Conservation (phyloP, 1,140 invertebrate species). For the Protaetia brevitarsis region DNA sequence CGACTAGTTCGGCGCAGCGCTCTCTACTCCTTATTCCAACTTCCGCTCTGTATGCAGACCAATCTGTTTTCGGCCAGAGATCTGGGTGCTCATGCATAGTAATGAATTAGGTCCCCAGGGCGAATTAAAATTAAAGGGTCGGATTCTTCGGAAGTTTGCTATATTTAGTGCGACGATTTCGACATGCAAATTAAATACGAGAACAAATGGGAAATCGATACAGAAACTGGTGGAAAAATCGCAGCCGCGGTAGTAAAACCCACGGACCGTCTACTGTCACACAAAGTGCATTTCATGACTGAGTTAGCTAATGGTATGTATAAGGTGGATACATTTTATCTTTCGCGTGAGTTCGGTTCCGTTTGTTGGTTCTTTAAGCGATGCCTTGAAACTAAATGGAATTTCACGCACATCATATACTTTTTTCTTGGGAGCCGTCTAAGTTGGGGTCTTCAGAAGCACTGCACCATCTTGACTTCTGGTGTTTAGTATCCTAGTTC, state of each 20-base stretch:
- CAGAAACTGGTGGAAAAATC: background rate
- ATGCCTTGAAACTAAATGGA: too few relatives aligned
- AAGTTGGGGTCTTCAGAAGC: too few relatives aligned
- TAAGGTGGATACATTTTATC: too few relatives aligned
- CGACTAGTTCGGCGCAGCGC: background rate
- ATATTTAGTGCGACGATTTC: slow-evolving; percentile 50
- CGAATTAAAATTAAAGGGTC: slow-evolving; percentile 50
- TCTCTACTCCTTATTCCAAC: slow-evolving; percentile 41
- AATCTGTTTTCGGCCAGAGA: slow-evolving; percentile 43
- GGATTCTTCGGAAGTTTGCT: slow-evolving; percentile 48
- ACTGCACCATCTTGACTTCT: too few relatives aligned
- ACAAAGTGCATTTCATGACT: too few relatives aligned
- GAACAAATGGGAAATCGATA: slow-evolving; percentile 9
- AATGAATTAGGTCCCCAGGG: slow-evolving; percentile 51
- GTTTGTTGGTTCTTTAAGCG: too few relatives aligned
- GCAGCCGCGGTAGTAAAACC: background rate
- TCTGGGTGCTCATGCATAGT: slow-evolving; percentile 49
- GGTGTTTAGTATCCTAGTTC: too few relatives aligned
- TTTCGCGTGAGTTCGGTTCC: too few relatives aligned
- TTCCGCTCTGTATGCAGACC: slow-evolving; percentile 44
- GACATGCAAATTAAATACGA: slow-evolving; percentile 44
- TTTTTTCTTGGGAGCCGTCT: too few relatives aligned
- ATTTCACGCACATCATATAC: too few relatives aligned
- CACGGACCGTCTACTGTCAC: slow-evolving; percentile 1
- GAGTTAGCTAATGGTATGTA: too few relatives aligned